Percentiles rank a stretch among this genome's conserved stretches.
Conservation (phyloP, 1,140 invertebrate species). For the Papilio aristodemus region DNA sequence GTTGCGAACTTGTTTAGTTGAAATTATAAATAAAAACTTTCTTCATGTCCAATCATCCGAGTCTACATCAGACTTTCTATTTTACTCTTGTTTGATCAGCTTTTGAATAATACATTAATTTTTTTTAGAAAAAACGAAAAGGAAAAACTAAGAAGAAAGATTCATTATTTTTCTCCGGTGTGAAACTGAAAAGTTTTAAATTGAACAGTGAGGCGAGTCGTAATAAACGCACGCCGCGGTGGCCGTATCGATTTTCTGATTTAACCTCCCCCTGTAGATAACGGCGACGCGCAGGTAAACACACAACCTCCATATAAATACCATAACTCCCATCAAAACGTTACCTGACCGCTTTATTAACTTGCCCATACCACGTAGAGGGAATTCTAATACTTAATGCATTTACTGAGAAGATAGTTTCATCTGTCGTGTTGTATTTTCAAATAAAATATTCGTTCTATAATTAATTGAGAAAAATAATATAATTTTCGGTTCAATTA, state of each 20-base stretch:
- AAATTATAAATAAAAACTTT: no score
- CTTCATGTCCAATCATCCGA: no score
- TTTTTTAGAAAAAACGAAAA: background rate
- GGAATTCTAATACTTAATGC: background rate
- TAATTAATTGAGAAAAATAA: no score
- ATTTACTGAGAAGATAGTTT: background rate
- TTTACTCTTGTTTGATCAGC: background rate
- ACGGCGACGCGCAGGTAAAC: slow-evolving; percentile 60
- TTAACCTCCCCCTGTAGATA: slow-evolving; percentile 73
- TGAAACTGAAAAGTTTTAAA: slow-evolving; percentile 50
- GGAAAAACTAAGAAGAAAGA: background rate
- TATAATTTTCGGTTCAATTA: no score
- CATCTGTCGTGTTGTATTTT: background rate
- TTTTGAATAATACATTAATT: background rate
- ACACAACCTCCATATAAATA: slow-evolving; percentile 27
- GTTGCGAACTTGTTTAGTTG: no score
- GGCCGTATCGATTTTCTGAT: slow-evolving; percentile 75
- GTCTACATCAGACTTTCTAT: no score
- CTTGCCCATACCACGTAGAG: background rate
- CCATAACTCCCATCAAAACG: slow-evolving; percentile 33
- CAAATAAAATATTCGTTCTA: background rate
- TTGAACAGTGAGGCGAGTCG: slow-evolving; percentile 49
- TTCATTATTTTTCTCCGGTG: slow-evolving; percentile 18
- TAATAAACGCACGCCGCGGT: slow-evolving; percentile 50
- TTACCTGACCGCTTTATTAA: slow-evolving; percentile 30